A percentile compares a stretch with the other conserved stretches of the same genome.
Evolutionary conservation across 2,888 invertebrate species (phyloP).

Genomic region (Hedychridium roseum): DNA sequence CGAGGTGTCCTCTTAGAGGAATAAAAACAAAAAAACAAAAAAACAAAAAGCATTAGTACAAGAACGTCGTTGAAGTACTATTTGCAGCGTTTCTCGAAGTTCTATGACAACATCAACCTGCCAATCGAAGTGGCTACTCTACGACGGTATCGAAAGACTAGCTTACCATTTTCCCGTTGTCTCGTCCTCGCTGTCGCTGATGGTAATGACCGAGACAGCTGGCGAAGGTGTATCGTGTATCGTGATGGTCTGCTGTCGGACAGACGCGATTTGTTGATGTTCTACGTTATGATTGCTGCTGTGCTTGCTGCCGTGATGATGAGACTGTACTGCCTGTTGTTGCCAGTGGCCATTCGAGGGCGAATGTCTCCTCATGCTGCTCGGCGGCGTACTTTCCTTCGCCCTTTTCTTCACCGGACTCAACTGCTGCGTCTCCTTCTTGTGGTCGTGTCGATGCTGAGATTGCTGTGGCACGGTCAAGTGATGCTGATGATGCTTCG

Average conservation of each 20-base stretch:
- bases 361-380: slow-evolving; percentile 60
- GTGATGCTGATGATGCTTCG: slow-evolving; percentile 71
- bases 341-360: slow-evolving; percentile 64
- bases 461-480: slow-evolving; percentile 69
- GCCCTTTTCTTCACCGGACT: slow-evolving; percentile 97
- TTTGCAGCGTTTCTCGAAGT: no score
- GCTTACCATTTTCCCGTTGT: slow-evolving; percentile 65
- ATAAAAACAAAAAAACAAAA: slow-evolving; percentile 4
- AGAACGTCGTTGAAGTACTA: no score
- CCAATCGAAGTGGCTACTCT: not conserved
- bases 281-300: slow-evolving; percentile 47
- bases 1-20: no score
- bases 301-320: slow-evolving; percentile 47
- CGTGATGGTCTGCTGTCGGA: slow-evolving; percentile 86
- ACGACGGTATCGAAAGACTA: not conserved
- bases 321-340: slow-evolving; percentile 45
- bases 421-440: slow-evolving; percentile 87
- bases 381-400: slow-evolving; percentile 92
- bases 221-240: slow-evolving; percentile 96
- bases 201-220: slow-evolving; percentile 93
- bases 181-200: slow-evolving; percentile 95
- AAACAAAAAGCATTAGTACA: slow-evolving; percentile 4
- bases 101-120: not conserved
- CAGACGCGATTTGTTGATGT: slow-evolving; percentile 60
- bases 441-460: slow-evolving; percentile 71